Evolutionary conservation across 2,113 vertebrate genomes (phyloP).

Genomic region (Scomber scombrus): DNA sequence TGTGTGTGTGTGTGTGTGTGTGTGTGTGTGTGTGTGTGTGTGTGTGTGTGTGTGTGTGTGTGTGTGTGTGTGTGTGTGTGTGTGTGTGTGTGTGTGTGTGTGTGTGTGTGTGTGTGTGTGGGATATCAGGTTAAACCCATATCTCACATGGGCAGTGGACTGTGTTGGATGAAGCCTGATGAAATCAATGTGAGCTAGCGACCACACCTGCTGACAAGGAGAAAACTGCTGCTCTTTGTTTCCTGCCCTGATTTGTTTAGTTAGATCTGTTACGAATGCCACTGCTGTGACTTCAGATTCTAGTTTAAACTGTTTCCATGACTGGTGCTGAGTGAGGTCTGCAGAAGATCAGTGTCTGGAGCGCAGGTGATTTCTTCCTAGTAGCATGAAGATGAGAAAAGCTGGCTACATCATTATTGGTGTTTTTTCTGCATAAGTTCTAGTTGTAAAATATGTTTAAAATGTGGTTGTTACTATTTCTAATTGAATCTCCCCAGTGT

Average conservation of each 20-base stretch:
- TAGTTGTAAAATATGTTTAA: background rate
- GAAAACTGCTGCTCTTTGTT: conserved; percentile 26
- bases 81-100: background rate
- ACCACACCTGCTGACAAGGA: conserved; percentile 23
- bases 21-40: background rate
- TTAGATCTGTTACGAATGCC: conserved; percentile 18
- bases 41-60: background rate
- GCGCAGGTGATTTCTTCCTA: conserved; percentile 10
- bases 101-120: background rate
- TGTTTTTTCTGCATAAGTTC: background rate
- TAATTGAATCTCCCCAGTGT: background rate
- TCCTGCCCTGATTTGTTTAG: conserved; percentile 32
- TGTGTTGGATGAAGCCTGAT: conserved; percentile 35
- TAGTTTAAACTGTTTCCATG: conserved; percentile 32
- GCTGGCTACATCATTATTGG: background rate
- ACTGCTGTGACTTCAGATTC: conserved; percentile 29
- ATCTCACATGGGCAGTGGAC: conserved; percentile 34
- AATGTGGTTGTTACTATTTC: background rate
- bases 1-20: background rate
- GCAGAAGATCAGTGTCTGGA: background rate
- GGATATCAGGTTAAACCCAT: conserved; percentile 24
- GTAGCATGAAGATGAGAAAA: conserved; percentile 14
- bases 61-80: conserved; percentile 8
- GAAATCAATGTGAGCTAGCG: conserved; percentile 27
- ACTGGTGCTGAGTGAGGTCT: conserved; percentile 21